Percentiles rank a stretch among this genome's conserved stretches.
Conservation (phyloP, 2,888 invertebrate genomes). For the Morinoia aosen region DNA sequence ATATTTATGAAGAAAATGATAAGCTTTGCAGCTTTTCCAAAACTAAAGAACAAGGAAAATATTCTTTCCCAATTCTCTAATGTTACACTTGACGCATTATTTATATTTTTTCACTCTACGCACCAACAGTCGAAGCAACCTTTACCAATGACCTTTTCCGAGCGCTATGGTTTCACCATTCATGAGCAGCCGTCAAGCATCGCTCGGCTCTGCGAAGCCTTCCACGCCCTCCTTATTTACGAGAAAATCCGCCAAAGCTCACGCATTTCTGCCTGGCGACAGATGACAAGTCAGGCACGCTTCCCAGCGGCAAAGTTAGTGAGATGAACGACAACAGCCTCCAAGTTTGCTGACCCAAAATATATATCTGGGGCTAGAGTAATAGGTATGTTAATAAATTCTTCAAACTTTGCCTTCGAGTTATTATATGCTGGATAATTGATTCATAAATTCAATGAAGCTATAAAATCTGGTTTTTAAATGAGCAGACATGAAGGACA, state of each 20-base stretch:
- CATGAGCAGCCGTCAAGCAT: background rate
- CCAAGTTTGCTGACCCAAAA: background rate
- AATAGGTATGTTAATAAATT: background rate
- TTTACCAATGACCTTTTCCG: background rate
- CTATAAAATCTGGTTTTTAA: no score
- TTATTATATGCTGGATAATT: background rate
- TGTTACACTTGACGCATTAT: background rate
- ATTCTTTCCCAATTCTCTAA: background rate
- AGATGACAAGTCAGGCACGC: slow-evolving; percentile 12
- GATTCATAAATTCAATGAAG: background rate
- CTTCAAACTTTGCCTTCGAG: background rate
- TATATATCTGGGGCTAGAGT: background rate
- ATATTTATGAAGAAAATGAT: background rate
- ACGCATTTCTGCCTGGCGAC: slow-evolving; percentile 6
- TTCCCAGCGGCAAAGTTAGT: background rate
- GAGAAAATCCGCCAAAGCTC: slow-evolving; percentile 5
- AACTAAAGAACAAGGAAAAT: background rate
- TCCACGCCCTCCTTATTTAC: slow-evolving; percentile 45
- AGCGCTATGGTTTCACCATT: background rate
- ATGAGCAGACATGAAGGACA: no score
- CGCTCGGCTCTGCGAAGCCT: background rate
- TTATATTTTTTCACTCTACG: background rate
- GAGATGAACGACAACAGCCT: background rate
- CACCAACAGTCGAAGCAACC: background rate
- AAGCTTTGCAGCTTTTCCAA: background rate